These are phyloP conservation scores for Radopholus similis DNA, from an alignment of 1,140 invertebrate genomes.

Conservation along the genomic window DNA sequence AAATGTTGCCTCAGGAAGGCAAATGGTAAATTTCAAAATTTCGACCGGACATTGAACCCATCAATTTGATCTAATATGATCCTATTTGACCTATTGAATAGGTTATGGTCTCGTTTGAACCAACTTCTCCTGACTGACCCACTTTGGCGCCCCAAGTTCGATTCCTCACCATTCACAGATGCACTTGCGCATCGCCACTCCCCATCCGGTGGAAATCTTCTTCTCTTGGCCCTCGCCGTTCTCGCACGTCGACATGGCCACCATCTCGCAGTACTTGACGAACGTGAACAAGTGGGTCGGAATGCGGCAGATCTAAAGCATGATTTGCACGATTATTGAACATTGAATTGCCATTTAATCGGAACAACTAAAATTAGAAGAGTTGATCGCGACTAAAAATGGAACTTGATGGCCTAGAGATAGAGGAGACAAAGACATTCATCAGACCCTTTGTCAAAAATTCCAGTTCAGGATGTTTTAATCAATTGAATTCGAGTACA, in stretches of 20 bases:
- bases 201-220: conserved; percentile 58
- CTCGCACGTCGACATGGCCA: conserved; percentile 25
- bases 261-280: conserved; percentile 52
- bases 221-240: no score
- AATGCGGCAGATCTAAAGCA: conserved; percentile 59
- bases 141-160: no score
- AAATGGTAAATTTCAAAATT: conserved; percentile 5
- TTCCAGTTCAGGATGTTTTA: no score
- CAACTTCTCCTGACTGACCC: no score
- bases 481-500: no score
- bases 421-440: not conserved
- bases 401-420: no score
- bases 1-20: not conserved
- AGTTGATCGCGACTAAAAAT: not conserved
- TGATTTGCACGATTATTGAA: not conserved
- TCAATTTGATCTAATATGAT: no score
- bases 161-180: conserved; percentile 42
- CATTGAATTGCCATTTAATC: no score
- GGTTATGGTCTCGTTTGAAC: no score
- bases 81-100: no score
- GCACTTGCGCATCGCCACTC: conserved; percentile 39
- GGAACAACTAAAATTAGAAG: conserved; percentile 2
- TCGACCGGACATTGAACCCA: no score
- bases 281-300: conserved; percentile 62
- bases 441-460: not conserved